Conservation (phyloP, 2,113 vertebrate species). For the Montifringilla adamsi region DNA sequence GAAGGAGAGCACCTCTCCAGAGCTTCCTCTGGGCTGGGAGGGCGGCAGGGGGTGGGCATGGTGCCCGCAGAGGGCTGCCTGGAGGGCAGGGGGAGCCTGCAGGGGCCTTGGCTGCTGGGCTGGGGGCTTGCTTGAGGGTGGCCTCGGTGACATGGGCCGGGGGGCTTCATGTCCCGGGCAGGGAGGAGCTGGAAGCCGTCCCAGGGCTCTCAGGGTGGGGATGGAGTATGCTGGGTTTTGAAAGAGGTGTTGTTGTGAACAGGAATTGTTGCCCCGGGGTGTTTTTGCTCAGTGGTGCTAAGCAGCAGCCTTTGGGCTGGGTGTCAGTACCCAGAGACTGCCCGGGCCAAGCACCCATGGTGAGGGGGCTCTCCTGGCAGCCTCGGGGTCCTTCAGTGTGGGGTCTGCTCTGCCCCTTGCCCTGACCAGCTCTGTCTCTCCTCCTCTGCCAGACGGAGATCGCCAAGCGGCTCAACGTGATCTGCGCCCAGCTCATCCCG, state of each 20-base stretch:
- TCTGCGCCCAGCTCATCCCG: conserved; percentile 94
- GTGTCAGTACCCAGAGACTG: not conserved
- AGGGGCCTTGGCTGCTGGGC: not conserved
- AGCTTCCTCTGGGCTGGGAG: conserved; percentile 15
- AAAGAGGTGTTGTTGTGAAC: not conserved
- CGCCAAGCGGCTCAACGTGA: conserved; percentile 90
- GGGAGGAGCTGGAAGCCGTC: not conserved
- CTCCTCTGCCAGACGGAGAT: conserved; percentile 84
- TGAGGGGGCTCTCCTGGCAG: not conserved
- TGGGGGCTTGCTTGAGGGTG: not conserved
- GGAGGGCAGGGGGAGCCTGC: not conserved
- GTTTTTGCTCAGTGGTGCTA: not conserved
- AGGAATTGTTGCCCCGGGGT: not conserved
- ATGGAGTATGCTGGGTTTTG: not conserved
- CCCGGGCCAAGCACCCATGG: not conserved
- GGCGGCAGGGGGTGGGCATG: not conserved
- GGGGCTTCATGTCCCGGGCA: not conserved
- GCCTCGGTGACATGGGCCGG: rapidly evolving
- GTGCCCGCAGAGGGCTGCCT: not conserved
- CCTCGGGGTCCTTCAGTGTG: rapidly evolving
- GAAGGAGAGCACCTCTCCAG: conserved; percentile 33
- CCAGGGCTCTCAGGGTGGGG: not conserved
- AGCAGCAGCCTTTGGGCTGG: not conserved
- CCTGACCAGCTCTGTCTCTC: not conserved
- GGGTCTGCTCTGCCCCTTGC: not conserved